phyloP scores from a whole-genome alignment of 1,140 invertebrate genomes.

The Apis mellifera region Amel_HAv3.1 CM009931.2:9539001-9539500 shows the following conservation, averaged over 20 bases:
- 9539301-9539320: constrained; percentile 1
- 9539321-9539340: not conserved
- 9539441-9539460: no score
- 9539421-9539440: no score
- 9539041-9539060: no score
- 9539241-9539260: not conserved
- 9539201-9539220: not conserved
- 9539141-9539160: not conserved
- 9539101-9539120: not conserved
- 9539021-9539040: not conserved
- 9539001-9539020: not conserved
- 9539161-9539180: not conserved
- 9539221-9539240: constrained; percentile 6
- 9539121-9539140: not conserved
- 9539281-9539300: not conserved
- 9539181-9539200: not conserved
- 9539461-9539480: no score
- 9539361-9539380: not conserved
- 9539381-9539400: not conserved
- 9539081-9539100: not conserved
- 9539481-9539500: no score
- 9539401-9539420: not conserved
- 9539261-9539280: constrained; percentile 16
- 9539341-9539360: not conserved
- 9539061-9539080: not conserved